phyloP scores from a whole-genome alignment of 2,888 invertebrate species.

The Hofmannophila pseudospretella region DNA sequence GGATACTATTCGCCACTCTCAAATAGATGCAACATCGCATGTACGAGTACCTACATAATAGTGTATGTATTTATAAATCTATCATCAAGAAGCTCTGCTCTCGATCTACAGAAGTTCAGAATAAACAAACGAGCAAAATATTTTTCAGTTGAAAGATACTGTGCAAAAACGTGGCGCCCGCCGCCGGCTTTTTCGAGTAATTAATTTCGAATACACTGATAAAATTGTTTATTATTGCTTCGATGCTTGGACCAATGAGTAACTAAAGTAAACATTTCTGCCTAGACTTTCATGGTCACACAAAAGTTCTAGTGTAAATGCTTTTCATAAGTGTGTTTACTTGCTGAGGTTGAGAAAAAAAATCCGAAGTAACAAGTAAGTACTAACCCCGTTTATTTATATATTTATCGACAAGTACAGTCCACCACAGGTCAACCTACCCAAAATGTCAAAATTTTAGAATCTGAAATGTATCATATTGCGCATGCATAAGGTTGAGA shows the following conservation, averaged over 20 bases:
- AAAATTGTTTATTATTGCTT: constrained; percentile 4
- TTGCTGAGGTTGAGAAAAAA: no score
- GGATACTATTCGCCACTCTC: no score
- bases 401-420: no score
- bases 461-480: no score
- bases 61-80: constrained; percentile 25
- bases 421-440: no score
- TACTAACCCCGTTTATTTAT: no score
- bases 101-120: constrained; percentile 13
- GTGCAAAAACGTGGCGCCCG: constrained; percentile 30
- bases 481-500: no score
- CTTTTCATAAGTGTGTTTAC: no score
- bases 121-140: constrained; percentile 19
- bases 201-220: background rate
- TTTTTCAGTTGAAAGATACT: constrained; percentile 29
- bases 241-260: background rate
- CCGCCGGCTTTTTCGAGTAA: constrained; percentile 7
- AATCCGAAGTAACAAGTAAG: no score
- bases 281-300: background rate
- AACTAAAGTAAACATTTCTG: background rate
- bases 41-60: background rate
- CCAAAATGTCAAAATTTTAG: no score
- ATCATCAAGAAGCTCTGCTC: constrained; percentile 21
- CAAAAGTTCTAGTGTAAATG: background rate
- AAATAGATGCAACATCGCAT: no score